Evolutionary conservation across 2,113 vertebrate genomes (phyloP).

Genomic region (Theristicus caerulescens): DNA sequence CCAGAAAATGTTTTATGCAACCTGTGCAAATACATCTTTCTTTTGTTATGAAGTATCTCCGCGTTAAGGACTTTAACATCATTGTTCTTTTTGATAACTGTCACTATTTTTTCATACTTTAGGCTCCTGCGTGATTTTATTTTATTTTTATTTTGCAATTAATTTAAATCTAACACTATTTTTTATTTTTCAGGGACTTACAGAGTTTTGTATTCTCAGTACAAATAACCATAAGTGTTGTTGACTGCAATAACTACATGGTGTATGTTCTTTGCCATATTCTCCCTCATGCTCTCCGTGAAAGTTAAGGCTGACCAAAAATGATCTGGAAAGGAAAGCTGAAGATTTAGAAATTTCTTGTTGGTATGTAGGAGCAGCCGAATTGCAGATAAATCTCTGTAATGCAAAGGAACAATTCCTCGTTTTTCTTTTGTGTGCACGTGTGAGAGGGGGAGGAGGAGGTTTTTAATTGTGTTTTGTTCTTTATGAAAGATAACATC

Average conservation of each 20-base stretch:
- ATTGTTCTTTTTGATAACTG: neutral
- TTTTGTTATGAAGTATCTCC: neutral
- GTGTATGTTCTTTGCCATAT: neutral
- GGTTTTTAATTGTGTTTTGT: slow-evolving; percentile 69
- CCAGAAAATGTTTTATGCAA: neutral
- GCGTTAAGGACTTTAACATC: neutral
- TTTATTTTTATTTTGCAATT: neutral
- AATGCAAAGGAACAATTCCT: neutral
- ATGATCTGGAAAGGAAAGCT: neutral
- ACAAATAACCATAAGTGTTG: neutral
- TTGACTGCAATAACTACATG: neutral
- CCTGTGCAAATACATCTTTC: neutral
- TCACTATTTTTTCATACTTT: neutral
- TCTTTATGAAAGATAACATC: slow-evolving; percentile 69
- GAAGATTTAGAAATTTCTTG: neutral
- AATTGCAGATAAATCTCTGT: neutral
- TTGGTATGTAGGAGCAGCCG: neutral
- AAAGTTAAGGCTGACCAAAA: neutral
- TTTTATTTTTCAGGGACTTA: neutral
- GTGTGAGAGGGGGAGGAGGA: neutral
- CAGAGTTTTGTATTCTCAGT: neutral
- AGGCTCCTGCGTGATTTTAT: neutral
- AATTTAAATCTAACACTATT: neutral
- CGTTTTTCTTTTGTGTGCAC: neutral
- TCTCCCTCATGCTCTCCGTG: neutral